Evolutionary conservation across 2,888 invertebrate species (phyloP).

Genomic region (Drosophila planitibia): DNA sequence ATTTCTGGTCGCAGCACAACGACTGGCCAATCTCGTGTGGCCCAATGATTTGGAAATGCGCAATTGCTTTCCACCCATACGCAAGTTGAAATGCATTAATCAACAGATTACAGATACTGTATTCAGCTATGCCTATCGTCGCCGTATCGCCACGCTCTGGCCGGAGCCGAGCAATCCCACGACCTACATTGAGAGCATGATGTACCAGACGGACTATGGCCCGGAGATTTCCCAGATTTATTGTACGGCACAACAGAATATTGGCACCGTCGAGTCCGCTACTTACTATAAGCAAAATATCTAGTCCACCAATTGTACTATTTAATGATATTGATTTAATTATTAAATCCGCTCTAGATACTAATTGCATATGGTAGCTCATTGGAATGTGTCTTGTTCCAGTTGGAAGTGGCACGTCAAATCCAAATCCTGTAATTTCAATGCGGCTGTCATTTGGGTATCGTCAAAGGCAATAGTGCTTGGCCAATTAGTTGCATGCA

Average conservation of each 20-base stretch:
- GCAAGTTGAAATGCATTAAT: conserved; percentile 54
- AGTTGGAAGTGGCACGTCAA: conserved; percentile 23
- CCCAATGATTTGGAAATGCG: conserved; percentile 56
- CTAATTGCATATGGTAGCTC: conserved; percentile 22
- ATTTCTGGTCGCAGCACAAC: conserved; percentile 62
- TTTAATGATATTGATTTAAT: conserved; percentile 9
- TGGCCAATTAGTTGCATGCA: conserved; percentile 78
- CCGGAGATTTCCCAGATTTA: background rate
- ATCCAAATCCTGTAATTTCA: conserved; percentile 25
- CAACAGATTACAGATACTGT: conserved; percentile 55
- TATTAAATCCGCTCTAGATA: conserved; percentile 19
- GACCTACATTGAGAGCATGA: conserved; percentile 41
- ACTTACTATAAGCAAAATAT: conserved; percentile 34
- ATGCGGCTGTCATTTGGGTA: conserved; percentile 8
- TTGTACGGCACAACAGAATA: conserved; percentile 24
- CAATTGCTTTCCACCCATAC: conserved; percentile 60
- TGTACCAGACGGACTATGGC: conserved; percentile 23
- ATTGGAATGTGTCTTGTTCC: conserved; percentile 1
- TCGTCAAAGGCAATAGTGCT: conserved; percentile 22
- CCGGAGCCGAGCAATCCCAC: conserved; percentile 60
- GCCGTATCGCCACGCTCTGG: conserved; percentile 57
- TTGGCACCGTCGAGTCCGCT: conserved; percentile 54
- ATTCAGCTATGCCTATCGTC: conserved; percentile 55
- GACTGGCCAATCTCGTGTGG: conserved; percentile 59
- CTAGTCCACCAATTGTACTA: conserved; percentile 14